Percentiles rank a stretch among this genome's conserved stretches.
Evolutionary conservation across 2,888 invertebrate genomes (phyloP).

Genomic region (Sclerodermus sp.): DNA sequence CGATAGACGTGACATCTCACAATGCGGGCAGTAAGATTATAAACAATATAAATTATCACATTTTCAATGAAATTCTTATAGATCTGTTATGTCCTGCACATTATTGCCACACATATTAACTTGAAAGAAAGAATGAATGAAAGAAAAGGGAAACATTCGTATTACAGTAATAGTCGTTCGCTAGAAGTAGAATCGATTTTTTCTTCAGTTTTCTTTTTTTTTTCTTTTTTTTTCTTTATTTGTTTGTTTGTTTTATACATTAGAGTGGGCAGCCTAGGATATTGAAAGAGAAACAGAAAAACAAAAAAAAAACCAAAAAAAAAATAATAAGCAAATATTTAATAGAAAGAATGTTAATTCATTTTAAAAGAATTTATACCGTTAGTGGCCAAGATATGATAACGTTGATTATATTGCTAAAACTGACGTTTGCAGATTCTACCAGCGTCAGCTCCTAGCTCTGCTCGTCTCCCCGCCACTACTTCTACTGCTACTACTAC

Average conservation of each 20-base stretch:
- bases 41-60: too few relatives aligned
- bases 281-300: constrained; percentile 7
- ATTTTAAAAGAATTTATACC: constrained; percentile 22
- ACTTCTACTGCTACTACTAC: constrained; percentile 47
- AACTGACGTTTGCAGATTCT: constrained; percentile 58
- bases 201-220: too few relatives aligned
- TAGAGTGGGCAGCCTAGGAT: constrained; percentile 48
- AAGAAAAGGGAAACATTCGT: too few relatives aligned
- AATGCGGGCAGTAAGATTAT: too few relatives aligned
- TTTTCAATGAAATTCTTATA: too few relatives aligned
- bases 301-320: constrained; percentile 9
- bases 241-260: constrained; percentile 27
- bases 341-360: constrained; percentile 21
- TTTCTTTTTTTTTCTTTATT: too few relatives aligned
- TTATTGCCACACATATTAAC: too few relatives aligned
- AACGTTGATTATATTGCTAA: constrained; percentile 51
- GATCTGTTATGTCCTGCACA: too few relatives aligned
- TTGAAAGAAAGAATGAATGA: too few relatives aligned
- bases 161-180: neutral
- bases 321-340: constrained; percentile 13
- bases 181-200: neutral
- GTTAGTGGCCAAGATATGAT: constrained; percentile 47
- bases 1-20: too few relatives aligned
- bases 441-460: constrained; percentile 57
- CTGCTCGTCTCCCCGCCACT: constrained; percentile 57